Conservation (phyloP, 1,140 invertebrate species). For the Latrodectus geometricus region DNA sequence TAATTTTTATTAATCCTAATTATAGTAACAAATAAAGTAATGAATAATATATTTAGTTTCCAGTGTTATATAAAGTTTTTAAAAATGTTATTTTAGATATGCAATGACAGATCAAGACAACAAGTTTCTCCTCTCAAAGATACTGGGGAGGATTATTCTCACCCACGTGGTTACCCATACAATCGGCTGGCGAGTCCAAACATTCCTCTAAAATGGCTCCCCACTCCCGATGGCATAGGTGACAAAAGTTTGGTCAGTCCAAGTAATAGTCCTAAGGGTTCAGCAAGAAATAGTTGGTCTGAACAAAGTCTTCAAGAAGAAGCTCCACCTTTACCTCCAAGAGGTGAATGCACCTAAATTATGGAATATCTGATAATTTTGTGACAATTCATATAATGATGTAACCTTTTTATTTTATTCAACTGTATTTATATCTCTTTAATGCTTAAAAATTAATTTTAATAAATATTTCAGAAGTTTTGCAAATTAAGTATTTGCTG, state of each 20-base stretch:
- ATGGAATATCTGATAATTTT: no score
- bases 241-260: conserved; percentile 48
- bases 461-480: no score
- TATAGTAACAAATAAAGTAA: no score
- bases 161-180: conserved; percentile 73
- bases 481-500: no score
- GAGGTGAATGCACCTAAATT: conserved; percentile 68
- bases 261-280: conserved; percentile 35
- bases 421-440: no score
- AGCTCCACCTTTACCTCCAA: conserved; percentile 75
- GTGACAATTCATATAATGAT: no score
- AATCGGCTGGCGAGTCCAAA: conserved; percentile 75
- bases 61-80: neutral
- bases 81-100: conserved; percentile 12
- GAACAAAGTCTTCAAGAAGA: conserved; percentile 70
- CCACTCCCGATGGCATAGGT: conserved; percentile 69
- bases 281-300: conserved; percentile 73
- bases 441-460: no score
- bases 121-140: conserved; percentile 49
- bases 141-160: conserved; percentile 68
- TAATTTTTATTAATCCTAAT: no score
- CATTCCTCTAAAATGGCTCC: conserved; percentile 72
- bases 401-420: no score
- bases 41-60: no score
- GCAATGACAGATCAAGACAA: conserved; percentile 25